Conservation (phyloP, 2,888 invertebrate species). For the Spicauda simplicius region DNA sequence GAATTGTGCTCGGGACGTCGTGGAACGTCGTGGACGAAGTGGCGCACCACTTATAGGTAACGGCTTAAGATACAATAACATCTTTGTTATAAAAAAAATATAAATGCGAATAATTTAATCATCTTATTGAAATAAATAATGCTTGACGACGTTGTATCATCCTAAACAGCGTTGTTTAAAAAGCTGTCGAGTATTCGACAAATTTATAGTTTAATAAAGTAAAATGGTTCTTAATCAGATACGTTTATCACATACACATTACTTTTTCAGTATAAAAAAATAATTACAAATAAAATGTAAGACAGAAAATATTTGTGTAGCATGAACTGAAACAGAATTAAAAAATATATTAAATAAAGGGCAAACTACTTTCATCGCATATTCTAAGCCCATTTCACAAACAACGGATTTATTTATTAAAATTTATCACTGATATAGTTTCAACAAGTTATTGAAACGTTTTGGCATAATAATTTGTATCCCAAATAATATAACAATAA, state of each 20-base stretch:
- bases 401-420: background rate
- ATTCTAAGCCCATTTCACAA: slow-evolving; percentile 10
- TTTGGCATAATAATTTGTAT: slow-evolving; percentile 20
- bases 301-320: slow-evolving; percentile 18
- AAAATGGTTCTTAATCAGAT: slow-evolving; percentile 66
- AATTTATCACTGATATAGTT: slow-evolving; percentile 9
- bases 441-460: background rate
- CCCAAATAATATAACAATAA: slow-evolving; percentile 6
- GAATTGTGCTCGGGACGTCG: too few relatives aligned
- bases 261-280: slow-evolving; percentile 27
- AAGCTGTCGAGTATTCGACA: slow-evolving; percentile 37
- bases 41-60: too few relatives aligned
- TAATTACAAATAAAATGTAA: slow-evolving; percentile 14
- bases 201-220: slow-evolving; percentile 68
- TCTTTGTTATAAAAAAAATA: too few relatives aligned
- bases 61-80: too few relatives aligned
- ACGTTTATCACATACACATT: slow-evolving; percentile 37
- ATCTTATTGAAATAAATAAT: too few relatives aligned
- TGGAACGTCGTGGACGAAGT: too few relatives aligned
- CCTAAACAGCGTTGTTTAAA: background rate
- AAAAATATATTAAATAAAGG: slow-evolving; percentile 26
- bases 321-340: slow-evolving; percentile 16
- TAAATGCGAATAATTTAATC: too few relatives aligned
- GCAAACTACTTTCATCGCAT: slow-evolving; percentile 7
- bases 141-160: background rate